phyloP scores from a whole-genome alignment of 2,113 vertebrate species.

The Oryzias celebensis region DNA sequence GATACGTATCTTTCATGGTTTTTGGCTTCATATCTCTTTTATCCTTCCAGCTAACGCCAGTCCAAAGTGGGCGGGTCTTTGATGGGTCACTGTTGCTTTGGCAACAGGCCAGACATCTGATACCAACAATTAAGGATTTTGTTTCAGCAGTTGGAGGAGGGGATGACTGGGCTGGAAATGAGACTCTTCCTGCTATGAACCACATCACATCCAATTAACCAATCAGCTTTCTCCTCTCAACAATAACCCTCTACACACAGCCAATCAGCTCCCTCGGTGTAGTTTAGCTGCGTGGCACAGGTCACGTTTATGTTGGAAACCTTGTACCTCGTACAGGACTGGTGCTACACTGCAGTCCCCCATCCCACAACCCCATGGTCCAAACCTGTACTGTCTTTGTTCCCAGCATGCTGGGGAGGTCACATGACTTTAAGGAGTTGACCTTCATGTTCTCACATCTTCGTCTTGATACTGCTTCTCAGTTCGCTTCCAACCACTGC shows the following conservation, averaged over 20 bases:
- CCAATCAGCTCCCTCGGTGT: conserved; percentile 28
- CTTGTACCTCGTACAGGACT: conserved; percentile 36
- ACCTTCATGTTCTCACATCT: too few relatives aligned
- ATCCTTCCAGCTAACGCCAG: conserved; percentile 51
- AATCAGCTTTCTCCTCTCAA: conserved; percentile 43
- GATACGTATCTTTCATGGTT: background rate
- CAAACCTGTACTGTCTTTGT: background rate
- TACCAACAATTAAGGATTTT: conserved; percentile 40
- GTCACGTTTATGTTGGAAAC: conserved; percentile 22
- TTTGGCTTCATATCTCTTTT: background rate
- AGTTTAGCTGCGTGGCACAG: background rate
- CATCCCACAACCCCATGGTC: background rate
- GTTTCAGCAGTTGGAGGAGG: conserved; percentile 32
- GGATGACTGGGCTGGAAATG: conserved; percentile 19
- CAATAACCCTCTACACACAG: conserved; percentile 28
- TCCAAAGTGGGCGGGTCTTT: conserved; percentile 40
- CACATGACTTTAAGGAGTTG: background rate
- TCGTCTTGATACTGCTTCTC: too few relatives aligned
- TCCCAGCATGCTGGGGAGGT: background rate
- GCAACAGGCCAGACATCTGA: conserved; percentile 52
- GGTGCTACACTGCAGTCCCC: background rate
- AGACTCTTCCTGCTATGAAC: conserved; percentile 13
- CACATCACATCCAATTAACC: conserved; percentile 23
- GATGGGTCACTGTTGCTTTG: conserved; percentile 32
- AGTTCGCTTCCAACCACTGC: too few relatives aligned